Base-by-base conservation (phyloP, 1,140 invertebrate genomes). In the Anagrus nilaparvatae region DNA sequence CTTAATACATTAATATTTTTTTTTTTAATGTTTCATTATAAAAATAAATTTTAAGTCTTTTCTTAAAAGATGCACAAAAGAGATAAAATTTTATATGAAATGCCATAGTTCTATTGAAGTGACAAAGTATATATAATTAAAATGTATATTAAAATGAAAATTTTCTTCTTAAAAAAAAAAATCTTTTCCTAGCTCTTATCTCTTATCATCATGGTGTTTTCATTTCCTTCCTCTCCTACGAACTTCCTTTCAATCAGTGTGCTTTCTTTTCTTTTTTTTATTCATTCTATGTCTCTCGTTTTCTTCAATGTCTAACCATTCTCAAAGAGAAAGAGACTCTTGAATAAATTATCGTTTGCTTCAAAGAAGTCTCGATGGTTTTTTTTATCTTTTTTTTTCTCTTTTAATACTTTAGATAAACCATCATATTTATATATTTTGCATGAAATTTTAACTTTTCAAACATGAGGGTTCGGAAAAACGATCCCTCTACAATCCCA, bases 81-180 rank as follows among this genome's bases (percentile, higher is more conserved):
- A n/a, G n/a, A n/a, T n/a, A n/a, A n/a, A n/a, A n/a, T n/a, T n/a
- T n/a, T n/a, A n/a, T n/a, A n/a, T n/a, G n/a, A n/a, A n/a, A n/a
- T n/a, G n/a, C n/a, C n/a, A n/a, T n/a, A n/a, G n/a, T n/a, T n/a
- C n/a, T n/a, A n/a, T n/a, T n/a, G n/a, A n/a, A n/a, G n/a, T n/a
- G n/a, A n/a, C n/a, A n/a, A n/a, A n/a, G n/a, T n/a, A n/a, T n/a
- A n/a, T n/a, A n/a, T n/a, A n/a, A n/a, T n/a, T n/a, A n/a, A n/a
- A n/a, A n/a, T n/a, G n/a, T n/a, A n/a, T n/a, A n/a, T n/a, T 24
- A 9, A 24, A 14, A 20, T 19, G 38, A 47, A 33, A 41, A 17
- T 30, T 34, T 48, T 51, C 47, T 52, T 53, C 47, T 49, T n/a
- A n/a, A n/a, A 45, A 53, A 56, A 53, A 53, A 47, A 56, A 56